Percentiles rank a stretch among this genome's conserved stretches.
Evolutionary conservation across 2,113 vertebrate genomes (phyloP).

Genomic region (Formicarius rufipectus): DNA sequence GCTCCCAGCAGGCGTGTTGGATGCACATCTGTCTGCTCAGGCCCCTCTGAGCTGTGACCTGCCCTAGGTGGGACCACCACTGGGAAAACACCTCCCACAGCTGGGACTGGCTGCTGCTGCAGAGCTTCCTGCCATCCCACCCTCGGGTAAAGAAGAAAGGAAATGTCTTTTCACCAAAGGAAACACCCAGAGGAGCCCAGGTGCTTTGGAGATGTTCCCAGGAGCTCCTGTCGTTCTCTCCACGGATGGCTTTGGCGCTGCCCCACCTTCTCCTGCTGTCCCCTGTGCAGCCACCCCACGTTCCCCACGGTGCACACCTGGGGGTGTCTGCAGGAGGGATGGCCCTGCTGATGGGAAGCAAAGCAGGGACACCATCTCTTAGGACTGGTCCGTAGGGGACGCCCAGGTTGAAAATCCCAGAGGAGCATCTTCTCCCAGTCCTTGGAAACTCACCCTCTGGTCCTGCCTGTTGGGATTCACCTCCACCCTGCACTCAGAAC

Average conservation of each 20-base stretch:
- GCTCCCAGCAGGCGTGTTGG: neutral
- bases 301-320: neutral
- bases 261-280: neutral
- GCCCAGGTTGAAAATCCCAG: fast-evolving
- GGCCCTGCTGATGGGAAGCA: neutral
- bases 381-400: fast-evolving
- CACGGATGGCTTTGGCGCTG: neutral
- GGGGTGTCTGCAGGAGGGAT: neutral
- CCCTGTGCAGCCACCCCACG: fast-evolving
- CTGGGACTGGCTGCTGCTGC: neutral
- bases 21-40: neutral
- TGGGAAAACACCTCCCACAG: neutral
- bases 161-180: neutral
- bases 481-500: neutral
- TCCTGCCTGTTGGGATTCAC: neutral
- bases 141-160: fast-evolving
- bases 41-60: neutral
- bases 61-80: neutral
- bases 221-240: neutral
- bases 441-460: neutral
- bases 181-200: neutral
- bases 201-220: neutral
- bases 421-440: neutral
- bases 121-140: fast-evolving
- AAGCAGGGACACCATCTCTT: fast-evolving